phyloP scores from a whole-genome alignment of 1,140 invertebrate genomes.

The Trypoxylus dichotomus region DNA sequence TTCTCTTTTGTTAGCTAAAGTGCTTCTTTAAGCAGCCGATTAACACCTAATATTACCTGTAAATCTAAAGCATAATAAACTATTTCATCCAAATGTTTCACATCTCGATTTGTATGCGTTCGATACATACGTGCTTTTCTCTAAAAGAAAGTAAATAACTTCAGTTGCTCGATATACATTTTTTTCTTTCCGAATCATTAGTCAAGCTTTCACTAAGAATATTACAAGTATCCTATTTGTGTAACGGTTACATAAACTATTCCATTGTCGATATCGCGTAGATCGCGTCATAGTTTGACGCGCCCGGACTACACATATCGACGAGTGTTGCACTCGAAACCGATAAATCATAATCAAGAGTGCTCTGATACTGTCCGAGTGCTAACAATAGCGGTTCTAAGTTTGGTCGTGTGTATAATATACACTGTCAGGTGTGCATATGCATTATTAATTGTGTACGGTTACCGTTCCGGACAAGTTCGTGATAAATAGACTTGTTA shows the following conservation, averaged over 20 bases:
- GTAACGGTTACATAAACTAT: not conserved
- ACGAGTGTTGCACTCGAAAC: conserved; percentile 7
- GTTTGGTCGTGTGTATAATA: conserved; percentile 8
- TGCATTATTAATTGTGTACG: conserved; percentile 27
- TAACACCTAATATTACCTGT: too few species aligned
- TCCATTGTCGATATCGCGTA: not conserved
- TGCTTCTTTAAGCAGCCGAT: too few species aligned
- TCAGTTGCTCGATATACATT: not conserved
- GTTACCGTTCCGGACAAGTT: conserved; percentile 7
- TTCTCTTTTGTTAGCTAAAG: too few species aligned
- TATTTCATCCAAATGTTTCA: too few species aligned
- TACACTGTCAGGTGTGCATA: conserved; percentile 18
- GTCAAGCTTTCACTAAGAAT: conserved; percentile 3
- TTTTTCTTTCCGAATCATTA: not conserved
- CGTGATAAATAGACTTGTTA: conserved; percentile 21
- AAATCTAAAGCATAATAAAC: too few species aligned
- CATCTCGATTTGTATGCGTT: not conserved
- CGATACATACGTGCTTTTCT: not conserved
- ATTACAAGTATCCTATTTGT: not conserved
- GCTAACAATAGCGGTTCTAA: conserved; percentile 25
- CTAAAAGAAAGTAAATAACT: not conserved
- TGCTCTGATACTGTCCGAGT: conserved; percentile 25
- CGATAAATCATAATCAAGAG: conserved; percentile 28
- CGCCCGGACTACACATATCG: conserved; percentile 19
- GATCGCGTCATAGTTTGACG: conserved; percentile 15